Evolutionary conservation across 2,797 vertebrate species (phyloP).

Genomic region (Pitangus sulphuratus): DNA sequence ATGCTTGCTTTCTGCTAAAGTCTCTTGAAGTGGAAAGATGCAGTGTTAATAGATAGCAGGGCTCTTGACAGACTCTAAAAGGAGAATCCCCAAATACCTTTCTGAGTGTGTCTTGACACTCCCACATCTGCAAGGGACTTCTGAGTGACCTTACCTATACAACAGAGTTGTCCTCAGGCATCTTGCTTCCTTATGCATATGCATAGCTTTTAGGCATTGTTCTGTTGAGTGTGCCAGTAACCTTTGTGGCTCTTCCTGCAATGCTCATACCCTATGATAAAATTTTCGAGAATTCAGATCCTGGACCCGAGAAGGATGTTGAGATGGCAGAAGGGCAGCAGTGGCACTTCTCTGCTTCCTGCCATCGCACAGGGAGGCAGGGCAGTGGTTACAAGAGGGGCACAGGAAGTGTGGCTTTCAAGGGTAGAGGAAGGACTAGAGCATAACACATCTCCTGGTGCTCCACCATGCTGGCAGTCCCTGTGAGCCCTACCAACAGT

Average conservation of each 20-base stretch:
- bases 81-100: neutral
- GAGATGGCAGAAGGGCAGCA: neutral
- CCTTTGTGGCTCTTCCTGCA: neutral
- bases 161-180: neutral
- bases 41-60: neutral
- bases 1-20: neutral
- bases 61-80: neutral
- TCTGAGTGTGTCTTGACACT: neutral
- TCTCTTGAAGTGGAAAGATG: neutral
- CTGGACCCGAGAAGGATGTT: accelerated
- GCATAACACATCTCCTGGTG: neutral
- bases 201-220: neutral
- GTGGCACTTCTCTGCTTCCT: neutral
- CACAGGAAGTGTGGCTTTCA: neutral
- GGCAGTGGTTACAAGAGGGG: neutral
- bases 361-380: neutral
- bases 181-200: neutral
- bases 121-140: neutral
- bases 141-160: neutral
- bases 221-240: neutral
- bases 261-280: neutral
- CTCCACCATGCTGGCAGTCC: neutral
- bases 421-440: neutral
- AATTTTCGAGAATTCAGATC: neutral
- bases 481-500: neutral